phyloP scores from a whole-genome alignment of 2,888 invertebrate species.

The Liodrosophila aerea region DNA sequence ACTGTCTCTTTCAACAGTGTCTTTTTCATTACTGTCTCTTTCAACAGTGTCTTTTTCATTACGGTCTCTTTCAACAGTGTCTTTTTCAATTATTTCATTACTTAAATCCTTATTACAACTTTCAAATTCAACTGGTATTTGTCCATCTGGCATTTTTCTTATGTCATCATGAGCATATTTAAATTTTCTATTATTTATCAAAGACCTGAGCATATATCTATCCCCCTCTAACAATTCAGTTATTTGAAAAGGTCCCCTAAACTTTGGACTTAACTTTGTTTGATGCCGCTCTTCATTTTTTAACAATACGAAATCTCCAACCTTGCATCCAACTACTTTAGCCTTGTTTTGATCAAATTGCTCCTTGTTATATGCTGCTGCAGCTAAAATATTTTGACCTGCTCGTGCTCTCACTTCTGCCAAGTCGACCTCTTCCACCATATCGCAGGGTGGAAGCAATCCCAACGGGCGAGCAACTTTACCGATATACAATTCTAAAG shows the following conservation, averaged over 20 bases:
- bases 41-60: conserved; percentile 12
- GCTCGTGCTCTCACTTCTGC: conserved; percentile 13
- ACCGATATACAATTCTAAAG: conserved; percentile 2
- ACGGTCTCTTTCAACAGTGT: conserved; percentile 23
- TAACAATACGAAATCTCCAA: conserved; percentile 15
- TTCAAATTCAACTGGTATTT: conserved; percentile 18
- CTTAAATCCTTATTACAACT: conserved; percentile 10
- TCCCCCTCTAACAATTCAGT: conserved; percentile 22
- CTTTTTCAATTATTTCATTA: conserved; percentile 7
- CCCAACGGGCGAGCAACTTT: not conserved
- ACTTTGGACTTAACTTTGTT: conserved; percentile 25
- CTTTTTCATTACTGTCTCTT: conserved; percentile 9
- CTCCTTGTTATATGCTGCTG: conserved; percentile 9
- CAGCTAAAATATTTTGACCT: conserved; percentile 7
- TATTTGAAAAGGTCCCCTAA: conserved; percentile 23
- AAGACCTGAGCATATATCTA: conserved; percentile 20
- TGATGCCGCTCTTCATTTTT: no score
- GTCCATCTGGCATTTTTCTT: conserved; percentile 25
- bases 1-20: conserved; percentile 5
- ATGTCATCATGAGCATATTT: conserved; percentile 20
- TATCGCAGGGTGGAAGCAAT: no score
- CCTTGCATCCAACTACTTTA: conserved; percentile 16
- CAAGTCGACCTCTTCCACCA: conserved; percentile 12
- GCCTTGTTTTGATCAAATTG: conserved; percentile 25
- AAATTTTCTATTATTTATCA: conserved; percentile 19